A percentile compares a stretch with the other conserved stretches of the same genome.
Evolutionary conservation across 2,888 invertebrate genomes (phyloP).

Genomic region (Brenthis hecate): DNA sequence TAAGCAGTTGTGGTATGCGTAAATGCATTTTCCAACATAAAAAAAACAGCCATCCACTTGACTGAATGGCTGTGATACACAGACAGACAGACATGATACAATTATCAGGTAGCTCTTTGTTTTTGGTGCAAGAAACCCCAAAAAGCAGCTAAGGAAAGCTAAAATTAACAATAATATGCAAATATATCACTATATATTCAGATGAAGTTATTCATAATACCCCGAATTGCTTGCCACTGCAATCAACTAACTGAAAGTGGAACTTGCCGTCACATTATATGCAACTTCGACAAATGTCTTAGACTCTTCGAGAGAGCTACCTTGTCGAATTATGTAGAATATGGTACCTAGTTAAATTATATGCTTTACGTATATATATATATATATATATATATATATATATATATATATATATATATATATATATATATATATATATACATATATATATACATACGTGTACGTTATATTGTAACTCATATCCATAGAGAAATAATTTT

Average conservation of each 20-base stretch:
- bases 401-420: too few species aligned
- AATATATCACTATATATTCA: slow-evolving; percentile 10
- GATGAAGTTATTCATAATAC: slow-evolving; percentile 5
- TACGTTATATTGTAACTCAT: too few species aligned
- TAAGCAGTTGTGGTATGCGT: too few species aligned
- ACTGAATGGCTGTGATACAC: too few species aligned
- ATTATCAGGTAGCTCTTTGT: too few species aligned
- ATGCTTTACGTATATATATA: background rate
- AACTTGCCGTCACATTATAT: slow-evolving; percentile 12
- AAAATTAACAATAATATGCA: slow-evolving; percentile 1
- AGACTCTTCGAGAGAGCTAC: background rate
- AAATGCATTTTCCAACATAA: too few species aligned
- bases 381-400: too few species aligned
- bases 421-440: too few species aligned
- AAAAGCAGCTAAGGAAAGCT: background rate
- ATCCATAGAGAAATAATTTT: too few species aligned
- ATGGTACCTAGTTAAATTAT: background rate
- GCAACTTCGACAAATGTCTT: slow-evolving; percentile 16
- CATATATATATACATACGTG: too few species aligned
- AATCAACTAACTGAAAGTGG: slow-evolving; percentile 10
- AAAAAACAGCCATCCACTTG: too few species aligned
- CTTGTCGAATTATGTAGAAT: background rate
- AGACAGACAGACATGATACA: too few species aligned
- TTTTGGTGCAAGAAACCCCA: background rate
- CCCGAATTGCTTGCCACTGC: background rate